Evolutionary conservation across 2,797 vertebrate genomes (phyloP).

Genomic region (Syndactyla subalaris): DNA sequence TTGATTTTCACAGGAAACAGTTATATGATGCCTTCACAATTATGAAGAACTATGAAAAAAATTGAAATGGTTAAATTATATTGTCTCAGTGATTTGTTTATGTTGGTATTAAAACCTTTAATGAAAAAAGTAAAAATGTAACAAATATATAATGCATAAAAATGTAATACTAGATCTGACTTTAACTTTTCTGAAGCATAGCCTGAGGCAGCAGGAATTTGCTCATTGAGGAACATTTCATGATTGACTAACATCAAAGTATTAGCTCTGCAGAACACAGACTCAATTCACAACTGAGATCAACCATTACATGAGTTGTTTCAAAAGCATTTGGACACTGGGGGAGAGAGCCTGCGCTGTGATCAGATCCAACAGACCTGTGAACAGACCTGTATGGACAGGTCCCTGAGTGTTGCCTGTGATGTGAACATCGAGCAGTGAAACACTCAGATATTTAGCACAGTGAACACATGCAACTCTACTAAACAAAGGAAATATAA

Average conservation of each 20-base stretch:
- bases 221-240: neutral
- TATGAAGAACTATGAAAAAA: neutral
- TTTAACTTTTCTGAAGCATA: neutral
- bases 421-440: neutral
- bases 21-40: neutral
- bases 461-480: neutral
- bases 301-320: neutral
- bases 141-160: neutral
- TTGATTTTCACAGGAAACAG: neutral
- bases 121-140: neutral
- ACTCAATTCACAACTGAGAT: neutral
- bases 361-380: neutral
- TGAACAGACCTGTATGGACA: neutral
- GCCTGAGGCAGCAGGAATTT: neutral
- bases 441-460: accelerated
- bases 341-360: neutral
- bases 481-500: neutral
- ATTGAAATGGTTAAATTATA: neutral
- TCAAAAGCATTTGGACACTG: neutral
- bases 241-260: neutral
- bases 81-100: accelerated
- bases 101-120: neutral
- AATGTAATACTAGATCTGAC: neutral
- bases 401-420: neutral
- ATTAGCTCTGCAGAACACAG: neutral